These are phyloP conservation scores for Triplophysa siluroides DNA, from an alignment of 2,113 vertebrate genomes.

Conservation along the genomic window DNA sequence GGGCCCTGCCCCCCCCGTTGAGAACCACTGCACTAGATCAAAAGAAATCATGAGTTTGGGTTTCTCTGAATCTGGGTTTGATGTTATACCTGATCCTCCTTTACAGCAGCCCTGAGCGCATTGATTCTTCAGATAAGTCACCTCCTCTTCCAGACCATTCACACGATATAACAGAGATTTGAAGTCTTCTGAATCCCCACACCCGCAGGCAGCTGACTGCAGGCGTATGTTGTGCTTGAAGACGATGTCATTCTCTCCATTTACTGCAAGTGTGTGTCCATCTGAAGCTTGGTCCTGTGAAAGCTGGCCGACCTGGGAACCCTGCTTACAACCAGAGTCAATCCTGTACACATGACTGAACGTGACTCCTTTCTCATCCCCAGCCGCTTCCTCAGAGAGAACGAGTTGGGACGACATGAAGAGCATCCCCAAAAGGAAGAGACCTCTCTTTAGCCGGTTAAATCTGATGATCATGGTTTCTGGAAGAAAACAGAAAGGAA, in stretches of 20 bases:
- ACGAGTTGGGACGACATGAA: constrained; percentile 55
- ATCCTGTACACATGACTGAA: constrained; percentile 87
- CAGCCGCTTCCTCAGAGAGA: constrained; percentile 52
- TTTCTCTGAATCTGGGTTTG: neutral
- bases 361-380: constrained; percentile 72
- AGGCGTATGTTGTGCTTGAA: constrained; percentile 86
- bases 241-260: constrained; percentile 80
- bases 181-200: constrained; percentile 72
- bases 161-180: constrained; percentile 79
- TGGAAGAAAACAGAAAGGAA: constrained; percentile 41
- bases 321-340: constrained; percentile 75
- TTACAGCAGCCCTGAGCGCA: constrained; percentile 79
- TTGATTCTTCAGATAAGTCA: constrained; percentile 78
- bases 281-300: constrained; percentile 63
- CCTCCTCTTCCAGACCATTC: constrained; percentile 83
- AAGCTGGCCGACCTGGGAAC: constrained; percentile 63
- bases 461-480: constrained; percentile 66
- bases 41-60: too few relatives aligned
- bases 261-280: constrained; percentile 41
- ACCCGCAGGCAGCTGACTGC: constrained; percentile 74
- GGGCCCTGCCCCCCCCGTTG: too few relatives aligned
- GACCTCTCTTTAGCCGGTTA: constrained; percentile 44
- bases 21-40: too few relatives aligned
- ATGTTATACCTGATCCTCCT: constrained; percentile 66
- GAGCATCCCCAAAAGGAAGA: constrained; percentile 64